These are phyloP conservation scores for Limnodromus scolopaceus DNA, from an alignment of 2,797 vertebrate species.

Conservation along the genomic window DNA sequence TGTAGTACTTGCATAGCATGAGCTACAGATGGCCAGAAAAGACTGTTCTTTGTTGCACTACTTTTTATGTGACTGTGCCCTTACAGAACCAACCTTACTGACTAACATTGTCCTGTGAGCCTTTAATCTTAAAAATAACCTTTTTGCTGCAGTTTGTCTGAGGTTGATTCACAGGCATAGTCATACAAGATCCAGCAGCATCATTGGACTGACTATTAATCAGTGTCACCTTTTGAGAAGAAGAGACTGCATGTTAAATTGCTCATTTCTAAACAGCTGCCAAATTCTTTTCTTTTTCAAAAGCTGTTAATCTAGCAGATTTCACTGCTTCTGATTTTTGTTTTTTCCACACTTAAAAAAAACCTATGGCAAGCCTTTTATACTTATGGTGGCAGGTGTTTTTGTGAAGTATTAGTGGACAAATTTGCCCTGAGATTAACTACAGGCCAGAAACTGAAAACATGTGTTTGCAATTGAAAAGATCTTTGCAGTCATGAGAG, in stretches of 20 bases:
- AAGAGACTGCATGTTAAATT: not conserved
- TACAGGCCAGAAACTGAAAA: not conserved
- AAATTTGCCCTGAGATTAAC: not conserved
- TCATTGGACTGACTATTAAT: constrained; percentile 3
- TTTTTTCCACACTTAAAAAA: not conserved
- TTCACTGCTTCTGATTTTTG: not conserved
- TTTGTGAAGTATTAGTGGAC: not conserved
- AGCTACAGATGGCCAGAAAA: not conserved
- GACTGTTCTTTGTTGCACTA: not conserved
- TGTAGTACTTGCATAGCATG: not conserved
- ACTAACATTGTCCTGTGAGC: constrained; percentile 18
- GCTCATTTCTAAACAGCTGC: constrained; percentile 16
- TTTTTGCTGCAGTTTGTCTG: not conserved
- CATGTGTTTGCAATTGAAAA: not conserved
- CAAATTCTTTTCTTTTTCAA: not conserved
- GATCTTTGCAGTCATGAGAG: not conserved
- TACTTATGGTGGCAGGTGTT: not conserved
- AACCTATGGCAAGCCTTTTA: not conserved
- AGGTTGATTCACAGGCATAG: constrained; percentile 16
- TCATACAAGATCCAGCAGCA: not conserved
- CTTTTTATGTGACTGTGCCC: not conserved
- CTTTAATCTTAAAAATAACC: constrained; percentile 35
- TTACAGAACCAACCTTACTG: not conserved
- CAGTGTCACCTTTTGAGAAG: constrained; percentile 24
- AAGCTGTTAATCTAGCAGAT: not conserved